phyloP scores from a whole-genome alignment of 2,113 vertebrate genomes.

The Acanthochromis polyacanthus region DNA sequence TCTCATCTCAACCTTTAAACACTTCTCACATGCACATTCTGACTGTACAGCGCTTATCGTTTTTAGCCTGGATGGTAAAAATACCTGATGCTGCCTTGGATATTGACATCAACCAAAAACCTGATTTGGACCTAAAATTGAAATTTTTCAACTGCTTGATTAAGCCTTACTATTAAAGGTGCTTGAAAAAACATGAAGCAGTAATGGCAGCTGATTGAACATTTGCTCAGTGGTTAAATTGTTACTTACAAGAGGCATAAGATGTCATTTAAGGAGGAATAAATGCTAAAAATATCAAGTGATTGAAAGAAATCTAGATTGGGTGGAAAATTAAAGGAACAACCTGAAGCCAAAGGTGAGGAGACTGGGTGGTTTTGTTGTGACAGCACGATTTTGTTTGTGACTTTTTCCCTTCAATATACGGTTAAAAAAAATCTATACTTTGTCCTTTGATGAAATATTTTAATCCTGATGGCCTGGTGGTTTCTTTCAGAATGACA shows the following conservation, averaged over 20 bases:
- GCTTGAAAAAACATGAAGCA: neutral
- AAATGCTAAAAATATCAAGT: constrained; percentile 9
- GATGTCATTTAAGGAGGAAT: neutral
- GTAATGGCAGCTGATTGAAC: neutral
- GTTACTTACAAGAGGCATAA: neutral
- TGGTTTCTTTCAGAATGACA: no score
- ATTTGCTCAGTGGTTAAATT: neutral
- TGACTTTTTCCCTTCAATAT: no score
- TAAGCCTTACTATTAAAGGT: neutral
- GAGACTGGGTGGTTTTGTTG: no score
- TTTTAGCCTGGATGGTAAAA: constrained; percentile 15
- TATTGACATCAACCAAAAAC: neutral
- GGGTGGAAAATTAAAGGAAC: no score
- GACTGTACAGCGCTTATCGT: neutral
- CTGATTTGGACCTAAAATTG: no score
- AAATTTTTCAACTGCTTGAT: neutral
- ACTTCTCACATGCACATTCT: neutral
- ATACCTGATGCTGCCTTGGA: neutral
- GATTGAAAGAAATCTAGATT: neutral
- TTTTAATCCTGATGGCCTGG: no score
- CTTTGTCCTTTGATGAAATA: no score
- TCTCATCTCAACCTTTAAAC: constrained; percentile 2
- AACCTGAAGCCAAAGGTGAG: no score
- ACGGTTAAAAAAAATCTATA: no score
- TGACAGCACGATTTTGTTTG: no score